These are phyloP conservation scores for Diglossa brunneiventris DNA, from an alignment of 2,113 vertebrate species.

Conservation along the genomic window DNA sequence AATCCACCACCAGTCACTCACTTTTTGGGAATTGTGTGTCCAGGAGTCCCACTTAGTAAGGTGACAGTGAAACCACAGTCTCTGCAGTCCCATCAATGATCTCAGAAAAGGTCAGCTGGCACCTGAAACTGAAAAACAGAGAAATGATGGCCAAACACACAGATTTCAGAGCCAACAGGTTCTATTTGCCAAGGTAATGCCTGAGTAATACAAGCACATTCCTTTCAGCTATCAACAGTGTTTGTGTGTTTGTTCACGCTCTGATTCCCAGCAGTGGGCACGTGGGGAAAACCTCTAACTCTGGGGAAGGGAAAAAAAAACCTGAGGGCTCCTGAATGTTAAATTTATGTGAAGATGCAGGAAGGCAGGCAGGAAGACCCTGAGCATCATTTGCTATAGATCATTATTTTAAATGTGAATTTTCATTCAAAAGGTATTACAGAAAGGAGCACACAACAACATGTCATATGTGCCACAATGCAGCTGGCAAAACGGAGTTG, in stretches of 20 bases:
- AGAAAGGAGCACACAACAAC: background rate
- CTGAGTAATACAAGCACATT: background rate
- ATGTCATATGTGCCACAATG: fast-evolving
- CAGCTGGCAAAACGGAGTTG: background rate
- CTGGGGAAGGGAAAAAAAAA: background rate
- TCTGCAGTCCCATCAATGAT: background rate
- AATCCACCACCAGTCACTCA: background rate
- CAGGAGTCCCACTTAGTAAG: background rate
- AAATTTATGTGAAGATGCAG: background rate
- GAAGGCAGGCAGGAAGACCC: background rate
- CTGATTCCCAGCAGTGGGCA: background rate
- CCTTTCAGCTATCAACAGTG: background rate
- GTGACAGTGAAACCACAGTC: background rate
- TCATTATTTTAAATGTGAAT: background rate
- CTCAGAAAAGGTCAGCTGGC: background rate
- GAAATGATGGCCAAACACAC: background rate
- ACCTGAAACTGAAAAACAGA: background rate
- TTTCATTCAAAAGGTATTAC: background rate
- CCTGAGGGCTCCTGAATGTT: background rate
- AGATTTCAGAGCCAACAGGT: background rate
- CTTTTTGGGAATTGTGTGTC: background rate
- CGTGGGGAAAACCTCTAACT: background rate
- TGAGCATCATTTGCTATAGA: background rate
- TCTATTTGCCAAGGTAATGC: background rate
- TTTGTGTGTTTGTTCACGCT: background rate